phyloP scores from a whole-genome alignment of 2,888 invertebrate genomes.

The Drosophila anceps region DNA sequence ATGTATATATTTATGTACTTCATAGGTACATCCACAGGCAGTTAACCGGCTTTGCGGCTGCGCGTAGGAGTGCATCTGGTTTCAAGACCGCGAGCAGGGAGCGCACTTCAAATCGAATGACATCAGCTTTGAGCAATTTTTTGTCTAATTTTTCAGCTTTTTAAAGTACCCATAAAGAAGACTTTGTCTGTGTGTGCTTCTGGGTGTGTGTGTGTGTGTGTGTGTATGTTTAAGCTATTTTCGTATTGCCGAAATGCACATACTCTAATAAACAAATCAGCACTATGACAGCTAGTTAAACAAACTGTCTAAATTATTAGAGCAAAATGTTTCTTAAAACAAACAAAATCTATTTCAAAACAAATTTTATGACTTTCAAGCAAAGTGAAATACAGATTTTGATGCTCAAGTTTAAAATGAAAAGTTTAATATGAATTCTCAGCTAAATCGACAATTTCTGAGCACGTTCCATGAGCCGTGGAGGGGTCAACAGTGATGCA shows the following conservation, averaged over 20 bases:
- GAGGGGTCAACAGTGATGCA: background rate
- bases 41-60: conserved; percentile 64
- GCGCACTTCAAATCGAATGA: conserved; percentile 55
- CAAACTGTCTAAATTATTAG: background rate
- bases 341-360: background rate
- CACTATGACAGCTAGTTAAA: conserved; percentile 7
- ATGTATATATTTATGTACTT: conserved; percentile 21
- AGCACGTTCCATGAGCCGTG: background rate
- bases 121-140: conserved; percentile 61
- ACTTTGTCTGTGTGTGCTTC: no score
- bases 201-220: conserved; percentile 6
- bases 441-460: background rate
- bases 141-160: conserved; percentile 40
- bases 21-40: conserved; percentile 24
- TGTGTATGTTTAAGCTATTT: conserved; percentile 23
- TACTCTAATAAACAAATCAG: conserved; percentile 33
- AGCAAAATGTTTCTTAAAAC: background rate
- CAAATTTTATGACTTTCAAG: background rate
- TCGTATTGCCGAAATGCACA: conserved; percentile 9
- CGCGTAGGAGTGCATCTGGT: conserved; percentile 81
- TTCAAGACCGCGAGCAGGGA: conserved; percentile 46
- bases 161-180: conserved; percentile 35
- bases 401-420: background rate
- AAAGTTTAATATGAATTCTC: background rate
- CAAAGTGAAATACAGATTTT: background rate